These are phyloP conservation scores for Poliocrania exsul DNA, from an alignment of 2,797 vertebrate species.

Conservation along the genomic window DNA sequence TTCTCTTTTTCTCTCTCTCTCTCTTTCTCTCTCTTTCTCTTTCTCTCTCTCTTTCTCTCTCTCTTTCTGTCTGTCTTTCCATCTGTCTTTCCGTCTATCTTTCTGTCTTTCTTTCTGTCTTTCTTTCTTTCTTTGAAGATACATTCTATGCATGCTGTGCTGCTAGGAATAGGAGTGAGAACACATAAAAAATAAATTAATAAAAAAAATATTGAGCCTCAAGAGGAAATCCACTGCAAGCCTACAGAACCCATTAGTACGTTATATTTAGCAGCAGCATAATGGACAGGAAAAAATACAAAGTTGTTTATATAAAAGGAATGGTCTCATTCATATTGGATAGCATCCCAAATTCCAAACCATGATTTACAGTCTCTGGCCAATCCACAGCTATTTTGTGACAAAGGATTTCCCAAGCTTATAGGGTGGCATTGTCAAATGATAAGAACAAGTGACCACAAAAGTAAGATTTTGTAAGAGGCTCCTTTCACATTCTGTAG, in stretches of 20 bases:
- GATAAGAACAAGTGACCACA: constrained; percentile 50
- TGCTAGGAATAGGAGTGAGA: constrained; percentile 52
- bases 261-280: constrained; percentile 66
- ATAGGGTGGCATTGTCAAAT: background rate
- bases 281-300: constrained; percentile 35
- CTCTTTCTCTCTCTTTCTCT: background rate
- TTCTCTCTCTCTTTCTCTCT: background rate
- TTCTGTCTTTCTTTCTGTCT: background rate
- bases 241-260: constrained; percentile 14
- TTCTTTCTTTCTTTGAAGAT: background rate
- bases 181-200: constrained; percentile 70
- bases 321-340: constrained; percentile 45
- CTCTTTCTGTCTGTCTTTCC: background rate
- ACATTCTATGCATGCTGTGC: background rate
- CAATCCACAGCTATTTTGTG: constrained; percentile 1
- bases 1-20: background rate
- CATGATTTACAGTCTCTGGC: constrained; percentile 8
- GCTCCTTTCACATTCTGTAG: background rate
- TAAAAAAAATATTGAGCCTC: constrained; percentile 46
- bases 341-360: constrained; percentile 25
- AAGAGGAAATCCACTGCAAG: constrained; percentile 57
- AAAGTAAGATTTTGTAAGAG: background rate
- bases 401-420: constrained; percentile 32
- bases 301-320: constrained; percentile 58
- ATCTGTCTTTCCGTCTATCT: background rate